phyloP scores from a whole-genome alignment of 2,888 invertebrate species.

The Lucinisca nassula region DNA sequence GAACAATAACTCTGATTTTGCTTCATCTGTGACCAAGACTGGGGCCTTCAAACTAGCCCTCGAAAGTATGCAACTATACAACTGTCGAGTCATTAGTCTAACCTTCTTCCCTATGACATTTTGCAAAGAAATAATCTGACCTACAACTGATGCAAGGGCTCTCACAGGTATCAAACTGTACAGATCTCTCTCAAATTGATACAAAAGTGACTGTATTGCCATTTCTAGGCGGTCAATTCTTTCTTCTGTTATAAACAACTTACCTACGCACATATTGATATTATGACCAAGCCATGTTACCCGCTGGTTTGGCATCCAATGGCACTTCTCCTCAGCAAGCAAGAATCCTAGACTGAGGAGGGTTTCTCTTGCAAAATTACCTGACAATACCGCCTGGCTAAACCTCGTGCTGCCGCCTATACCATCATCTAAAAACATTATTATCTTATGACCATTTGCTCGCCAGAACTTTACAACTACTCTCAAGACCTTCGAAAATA shows the following conservation, averaged over 20 bases:
- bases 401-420: slow-evolving; percentile 22
- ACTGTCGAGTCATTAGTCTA: slow-evolving; percentile 12
- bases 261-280: background rate
- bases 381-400: background rate
- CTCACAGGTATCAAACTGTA: background rate
- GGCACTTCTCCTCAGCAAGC: slow-evolving; percentile 22
- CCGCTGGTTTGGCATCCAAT: slow-evolving; percentile 19
- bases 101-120: slow-evolving; percentile 23
- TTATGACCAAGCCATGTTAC: slow-evolving; percentile 34
- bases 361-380: background rate
- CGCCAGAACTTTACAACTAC: slow-evolving; percentile 46
- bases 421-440: slow-evolving; percentile 64
- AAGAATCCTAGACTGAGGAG: background rate
- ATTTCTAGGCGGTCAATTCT: slow-evolving; percentile 8
- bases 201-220: background rate
- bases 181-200: background rate
- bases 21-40: background rate
- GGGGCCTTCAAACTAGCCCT: slow-evolving; percentile 46
- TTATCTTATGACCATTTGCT: slow-evolving; percentile 17
- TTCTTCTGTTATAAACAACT: slow-evolving; percentile 19
- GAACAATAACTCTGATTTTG: slow-evolving; percentile 9
- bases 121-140: slow-evolving; percentile 33
- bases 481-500: slow-evolving; percentile 54
- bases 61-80: slow-evolving; percentile 28
- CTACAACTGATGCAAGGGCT: slow-evolving; percentile 11